phyloP scores from a whole-genome alignment of 2,113 vertebrate species.

The Trematocara unimaculatum region DNA sequence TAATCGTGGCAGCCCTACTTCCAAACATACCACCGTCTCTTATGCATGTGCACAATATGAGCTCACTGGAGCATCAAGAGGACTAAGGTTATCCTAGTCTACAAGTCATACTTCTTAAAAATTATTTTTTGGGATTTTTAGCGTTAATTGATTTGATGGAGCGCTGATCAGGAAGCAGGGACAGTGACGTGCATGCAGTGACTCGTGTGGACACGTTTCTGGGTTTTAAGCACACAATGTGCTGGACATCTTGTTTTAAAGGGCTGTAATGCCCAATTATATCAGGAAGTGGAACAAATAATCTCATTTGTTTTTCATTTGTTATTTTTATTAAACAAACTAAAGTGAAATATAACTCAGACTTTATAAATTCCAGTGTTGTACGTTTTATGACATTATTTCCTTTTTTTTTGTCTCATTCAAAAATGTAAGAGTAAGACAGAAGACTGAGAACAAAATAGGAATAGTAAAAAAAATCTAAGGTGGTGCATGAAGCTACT shows the following conservation, averaged over 20 bases:
- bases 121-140: background rate
- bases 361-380: background rate
- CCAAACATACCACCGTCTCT: background rate
- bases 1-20: background rate
- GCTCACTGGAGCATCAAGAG: too few species aligned
- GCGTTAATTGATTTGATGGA: background rate
- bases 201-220: background rate
- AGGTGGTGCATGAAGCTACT: background rate
- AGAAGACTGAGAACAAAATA: background rate
- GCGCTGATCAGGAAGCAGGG: background rate
- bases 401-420: background rate
- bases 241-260: background rate
- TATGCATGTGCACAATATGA: too few species aligned
- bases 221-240: background rate
- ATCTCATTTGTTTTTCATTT: background rate
- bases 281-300: background rate
- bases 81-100: background rate
- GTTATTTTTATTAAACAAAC: background rate
- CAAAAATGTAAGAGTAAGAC: background rate
- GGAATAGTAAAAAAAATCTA: background rate
- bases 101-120: background rate
- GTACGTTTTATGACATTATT: background rate
- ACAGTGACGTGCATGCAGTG: background rate
- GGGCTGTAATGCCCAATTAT: fast-evolving
- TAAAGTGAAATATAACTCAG: background rate